Evolutionary conservation across 2,797 vertebrate species (phyloP).

Genomic region (Pangasius larnaudii): DNA sequence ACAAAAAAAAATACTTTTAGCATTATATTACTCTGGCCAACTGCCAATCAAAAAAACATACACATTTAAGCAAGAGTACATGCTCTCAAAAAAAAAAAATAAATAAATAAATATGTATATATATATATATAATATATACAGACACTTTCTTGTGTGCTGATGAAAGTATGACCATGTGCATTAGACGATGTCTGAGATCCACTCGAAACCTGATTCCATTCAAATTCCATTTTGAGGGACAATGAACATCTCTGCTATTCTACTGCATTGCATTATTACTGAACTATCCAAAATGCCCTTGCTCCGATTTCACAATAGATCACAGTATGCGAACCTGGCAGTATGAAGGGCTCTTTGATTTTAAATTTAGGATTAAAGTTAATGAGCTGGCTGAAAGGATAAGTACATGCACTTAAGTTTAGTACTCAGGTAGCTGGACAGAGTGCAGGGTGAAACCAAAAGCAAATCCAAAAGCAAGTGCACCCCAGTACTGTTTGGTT

Average conservation of each 20-base stretch:
- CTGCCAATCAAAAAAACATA: background rate
- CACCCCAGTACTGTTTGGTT: background rate
- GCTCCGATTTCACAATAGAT: slow-evolving; percentile 1
- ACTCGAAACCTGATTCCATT: slow-evolving; percentile 25
- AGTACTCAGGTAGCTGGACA: background rate
- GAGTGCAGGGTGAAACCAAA: slow-evolving; percentile 1
- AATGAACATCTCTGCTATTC: background rate
- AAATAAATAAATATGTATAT: too few species aligned
- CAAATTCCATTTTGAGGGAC: slow-evolving; percentile 12
- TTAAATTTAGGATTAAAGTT: slow-evolving; percentile 26
- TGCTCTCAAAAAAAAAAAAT: background rate
- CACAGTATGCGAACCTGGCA: background rate
- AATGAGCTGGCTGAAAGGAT: slow-evolving; percentile 1
- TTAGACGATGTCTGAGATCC: background rate
- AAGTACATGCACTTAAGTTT: slow-evolving; percentile 11
- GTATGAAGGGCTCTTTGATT: slow-evolving; percentile 16
- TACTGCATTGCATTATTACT: slow-evolving; percentile 14
- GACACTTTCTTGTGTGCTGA: background rate
- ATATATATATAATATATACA: background rate
- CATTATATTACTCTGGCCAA: background rate
- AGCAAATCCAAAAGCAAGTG: slow-evolving; percentile 11
- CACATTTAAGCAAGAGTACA: slow-evolving; percentile 1
- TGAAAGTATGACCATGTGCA: background rate
- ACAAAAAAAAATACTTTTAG: background rate
- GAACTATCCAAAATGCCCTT: background rate